phyloP scores from a whole-genome alignment of 2,888 invertebrate species.

The Cataglyphis cursor region DNA sequence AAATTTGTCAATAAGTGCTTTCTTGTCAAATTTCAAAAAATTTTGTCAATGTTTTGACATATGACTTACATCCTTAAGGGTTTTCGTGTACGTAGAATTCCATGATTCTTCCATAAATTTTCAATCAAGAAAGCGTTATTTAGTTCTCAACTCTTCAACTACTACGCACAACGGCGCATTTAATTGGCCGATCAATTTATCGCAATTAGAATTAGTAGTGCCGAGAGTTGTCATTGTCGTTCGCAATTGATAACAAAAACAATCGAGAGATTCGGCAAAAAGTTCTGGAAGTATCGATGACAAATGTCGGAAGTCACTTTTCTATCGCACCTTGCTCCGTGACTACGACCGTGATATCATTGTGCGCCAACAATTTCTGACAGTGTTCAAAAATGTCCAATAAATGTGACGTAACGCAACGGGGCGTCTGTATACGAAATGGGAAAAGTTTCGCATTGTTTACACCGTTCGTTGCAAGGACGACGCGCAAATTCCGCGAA shows the following conservation, averaged over 20 bases:
- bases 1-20: too few relatives aligned
- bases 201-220: background rate
- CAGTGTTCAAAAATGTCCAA: conserved; percentile 46
- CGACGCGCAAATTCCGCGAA: conserved; percentile 58
- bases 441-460: conserved; percentile 55
- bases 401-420: conserved; percentile 35
- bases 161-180: background rate
- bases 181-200: background rate
- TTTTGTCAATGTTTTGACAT: too few relatives aligned
- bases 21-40: too few relatives aligned
- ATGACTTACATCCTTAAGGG: background rate
- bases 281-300: conserved; percentile 29
- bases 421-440: conserved; percentile 33
- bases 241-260: conserved; percentile 9
- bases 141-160: background rate
- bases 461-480: conserved; percentile 41
- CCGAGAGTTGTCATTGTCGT: background rate
- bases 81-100: background rate
- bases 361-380: background rate
- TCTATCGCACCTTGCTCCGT: conserved; percentile 37
- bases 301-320: conserved; percentile 39
- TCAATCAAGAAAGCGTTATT: background rate
- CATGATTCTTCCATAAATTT: background rate
- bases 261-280: conserved; percentile 18
- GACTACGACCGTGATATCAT: conserved; percentile 32